These are phyloP conservation scores for Halichondria panicea DNA, from an alignment of 37 sponge, comb jelly and placozoan species.

Conservation along the genomic window DNA sequence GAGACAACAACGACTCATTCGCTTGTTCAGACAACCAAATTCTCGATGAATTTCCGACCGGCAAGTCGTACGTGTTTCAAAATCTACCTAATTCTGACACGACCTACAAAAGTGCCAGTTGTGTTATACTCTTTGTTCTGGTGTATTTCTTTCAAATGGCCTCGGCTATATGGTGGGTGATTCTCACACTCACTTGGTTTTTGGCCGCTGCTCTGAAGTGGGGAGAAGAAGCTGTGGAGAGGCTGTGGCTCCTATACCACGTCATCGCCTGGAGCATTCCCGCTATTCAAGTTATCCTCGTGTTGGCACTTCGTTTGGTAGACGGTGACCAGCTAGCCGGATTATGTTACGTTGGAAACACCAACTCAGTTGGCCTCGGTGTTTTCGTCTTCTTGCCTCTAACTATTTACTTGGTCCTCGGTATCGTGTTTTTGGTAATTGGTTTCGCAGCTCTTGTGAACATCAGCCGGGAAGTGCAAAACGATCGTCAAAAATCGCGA, in stretches of 20 bases:
- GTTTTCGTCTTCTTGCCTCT: slow-evolving; percentile 82
- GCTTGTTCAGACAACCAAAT: slow-evolving; percentile 38
- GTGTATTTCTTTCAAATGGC: slow-evolving; percentile 86
- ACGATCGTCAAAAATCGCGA: slow-evolving; percentile 59
- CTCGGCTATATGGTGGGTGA: slow-evolving; percentile 80
- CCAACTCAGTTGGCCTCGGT: slow-evolving; percentile 48
- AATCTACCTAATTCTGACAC: slow-evolving; percentile 43
- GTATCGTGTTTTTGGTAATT: slow-evolving; percentile 62
- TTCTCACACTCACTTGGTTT: slow-evolving; percentile 93
- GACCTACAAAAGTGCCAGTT: slow-evolving; percentile 54
- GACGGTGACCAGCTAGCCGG: slow-evolving; percentile 89
- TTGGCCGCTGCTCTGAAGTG: slow-evolving; percentile 92
- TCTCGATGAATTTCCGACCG: background rate
- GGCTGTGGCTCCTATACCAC: slow-evolving; percentile 82
- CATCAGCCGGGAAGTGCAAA: slow-evolving; percentile 51
- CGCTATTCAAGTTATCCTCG: slow-evolving; percentile 61
- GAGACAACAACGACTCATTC: slow-evolving; percentile 26
- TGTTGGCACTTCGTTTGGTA: slow-evolving; percentile 59
- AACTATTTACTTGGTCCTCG: slow-evolving; percentile 53
- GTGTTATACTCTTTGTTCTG: slow-evolving; percentile 76
- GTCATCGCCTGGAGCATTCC: slow-evolving; percentile 84
- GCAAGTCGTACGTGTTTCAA: slow-evolving; percentile 56
- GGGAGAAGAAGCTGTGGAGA: slow-evolving; percentile 91
- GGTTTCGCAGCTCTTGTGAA: slow-evolving; percentile 74
- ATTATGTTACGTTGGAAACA: slow-evolving; percentile 74